These are phyloP conservation scores for Andrena cerasifolii DNA, from an alignment of 1,140 invertebrate species.

Conservation along the genomic window DNA sequence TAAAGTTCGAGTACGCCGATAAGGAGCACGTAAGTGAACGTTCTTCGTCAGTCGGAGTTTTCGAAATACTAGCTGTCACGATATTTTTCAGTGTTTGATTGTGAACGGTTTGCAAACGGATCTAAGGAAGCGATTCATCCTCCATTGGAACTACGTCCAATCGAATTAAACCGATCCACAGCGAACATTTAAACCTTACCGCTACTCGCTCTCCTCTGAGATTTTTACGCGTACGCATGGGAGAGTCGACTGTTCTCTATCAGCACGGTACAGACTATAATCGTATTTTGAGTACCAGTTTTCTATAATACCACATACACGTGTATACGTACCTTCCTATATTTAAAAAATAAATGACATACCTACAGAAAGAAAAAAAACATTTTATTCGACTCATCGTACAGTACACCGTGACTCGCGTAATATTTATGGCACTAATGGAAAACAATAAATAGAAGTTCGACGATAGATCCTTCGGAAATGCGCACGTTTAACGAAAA, in stretches of 20 bases:
- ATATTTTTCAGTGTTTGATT: constrained; percentile 83
- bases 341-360: constrained; percentile 19
- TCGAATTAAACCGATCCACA: background rate
- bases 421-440: constrained; percentile 64
- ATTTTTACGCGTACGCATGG: background rate
- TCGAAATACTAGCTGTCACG: background rate
- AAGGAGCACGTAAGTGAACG: constrained; percentile 60
- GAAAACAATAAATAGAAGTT: constrained; percentile 56
- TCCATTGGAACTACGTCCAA: constrained; percentile 60
- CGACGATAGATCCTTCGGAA: constrained; percentile 13
- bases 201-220: background rate
- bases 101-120: constrained; percentile 83
- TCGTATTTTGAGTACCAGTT: background rate
- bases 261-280: background rate
- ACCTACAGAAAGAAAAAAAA: constrained; percentile 22
- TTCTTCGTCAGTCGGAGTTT: background rate
- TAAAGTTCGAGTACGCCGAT: constrained; percentile 64
- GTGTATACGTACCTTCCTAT: constrained; percentile 11
- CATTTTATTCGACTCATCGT: constrained; percentile 32
- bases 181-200: background rate
- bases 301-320: background rate
- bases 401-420: constrained; percentile 7
- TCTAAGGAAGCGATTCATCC: constrained; percentile 73
- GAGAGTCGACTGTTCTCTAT: background rate
- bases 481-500: constrained; percentile 14